phyloP scores from a whole-genome alignment of 2,888 invertebrate species.

The Polyommatus icarus region DNA sequence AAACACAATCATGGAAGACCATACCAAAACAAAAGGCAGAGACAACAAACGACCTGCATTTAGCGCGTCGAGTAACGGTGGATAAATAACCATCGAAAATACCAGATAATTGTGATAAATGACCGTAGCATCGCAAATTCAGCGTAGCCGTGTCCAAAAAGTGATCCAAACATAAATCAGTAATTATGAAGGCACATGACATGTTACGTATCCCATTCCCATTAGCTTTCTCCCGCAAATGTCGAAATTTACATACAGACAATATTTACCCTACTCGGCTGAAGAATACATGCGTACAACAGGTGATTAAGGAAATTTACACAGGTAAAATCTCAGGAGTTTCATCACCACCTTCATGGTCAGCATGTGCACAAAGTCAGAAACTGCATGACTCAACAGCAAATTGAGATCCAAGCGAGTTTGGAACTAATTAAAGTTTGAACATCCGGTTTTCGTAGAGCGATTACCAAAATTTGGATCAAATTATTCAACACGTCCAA shows the following conservation, averaged over 20 bases:
- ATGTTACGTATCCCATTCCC: conserved; percentile 18
- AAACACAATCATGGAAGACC: background rate
- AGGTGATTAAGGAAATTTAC: background rate
- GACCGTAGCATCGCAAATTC: conserved; percentile 15
- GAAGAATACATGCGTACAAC: background rate
- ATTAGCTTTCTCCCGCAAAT: conserved; percentile 56
- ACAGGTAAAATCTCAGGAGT: background rate
- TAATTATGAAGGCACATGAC: background rate
- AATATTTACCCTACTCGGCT: conserved; percentile 44
- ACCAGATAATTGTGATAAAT: conserved; percentile 7
- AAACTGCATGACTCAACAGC: background rate
- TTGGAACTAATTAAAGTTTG: background rate
- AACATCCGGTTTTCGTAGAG: background rate
- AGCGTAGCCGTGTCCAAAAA: conserved; percentile 18
- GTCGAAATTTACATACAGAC: conserved; percentile 55
- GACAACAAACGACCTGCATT: background rate
- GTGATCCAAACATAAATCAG: conserved; percentile 11
- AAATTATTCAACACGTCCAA: background rate
- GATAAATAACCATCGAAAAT: background rate
- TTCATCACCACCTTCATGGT: no score
- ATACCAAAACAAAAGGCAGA: background rate
- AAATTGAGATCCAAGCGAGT: background rate
- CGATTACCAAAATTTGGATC: background rate
- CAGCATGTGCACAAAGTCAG: background rate
- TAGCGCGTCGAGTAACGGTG: background rate